Percentiles rank a stretch among this genome's conserved stretches.
These are phyloP conservation scores for Spodoptera litura DNA, from an alignment of 1,140 invertebrate species.

Conservation along the genomic window DNA sequence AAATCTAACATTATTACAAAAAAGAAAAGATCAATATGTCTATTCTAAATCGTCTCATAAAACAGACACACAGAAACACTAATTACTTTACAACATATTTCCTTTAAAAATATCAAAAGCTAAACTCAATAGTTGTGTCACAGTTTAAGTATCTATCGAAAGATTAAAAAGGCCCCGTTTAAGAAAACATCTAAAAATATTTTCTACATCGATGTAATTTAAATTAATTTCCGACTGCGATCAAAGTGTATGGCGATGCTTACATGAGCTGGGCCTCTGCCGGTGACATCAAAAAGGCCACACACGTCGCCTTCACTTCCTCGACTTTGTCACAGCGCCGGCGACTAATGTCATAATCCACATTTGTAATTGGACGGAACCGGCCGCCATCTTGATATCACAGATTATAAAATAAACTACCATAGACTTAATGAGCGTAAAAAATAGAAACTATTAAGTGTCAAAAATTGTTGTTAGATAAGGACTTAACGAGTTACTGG, in stretches of 20 bases:
- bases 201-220: slow-evolving; percentile 5
- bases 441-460: no score
- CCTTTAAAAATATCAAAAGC: no score
- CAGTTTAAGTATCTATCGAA: no score
- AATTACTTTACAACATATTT: no score
- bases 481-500: no score
- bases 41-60: no score
- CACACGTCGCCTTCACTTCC: slow-evolving; percentile 55
- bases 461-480: no score
- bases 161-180: no score
- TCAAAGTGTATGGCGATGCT: neutral
- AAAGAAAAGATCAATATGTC: no score
- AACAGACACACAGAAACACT: no score
- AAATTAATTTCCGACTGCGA: slow-evolving; percentile 8
- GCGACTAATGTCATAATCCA: slow-evolving; percentile 54
- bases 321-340: slow-evolving; percentile 49
- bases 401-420: neutral
- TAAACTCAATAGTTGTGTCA: no score
- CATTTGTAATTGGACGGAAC: slow-evolving; percentile 38
- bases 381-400: slow-evolving; percentile 2
- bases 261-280: neutral
- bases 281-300: slow-evolving; percentile 51
- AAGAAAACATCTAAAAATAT: neutral
- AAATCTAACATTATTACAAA: no score
- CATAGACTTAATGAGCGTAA: neutral